Evolutionary conservation across 2,797 vertebrate species (phyloP).

Genomic region (Lates japonicus): DNA sequence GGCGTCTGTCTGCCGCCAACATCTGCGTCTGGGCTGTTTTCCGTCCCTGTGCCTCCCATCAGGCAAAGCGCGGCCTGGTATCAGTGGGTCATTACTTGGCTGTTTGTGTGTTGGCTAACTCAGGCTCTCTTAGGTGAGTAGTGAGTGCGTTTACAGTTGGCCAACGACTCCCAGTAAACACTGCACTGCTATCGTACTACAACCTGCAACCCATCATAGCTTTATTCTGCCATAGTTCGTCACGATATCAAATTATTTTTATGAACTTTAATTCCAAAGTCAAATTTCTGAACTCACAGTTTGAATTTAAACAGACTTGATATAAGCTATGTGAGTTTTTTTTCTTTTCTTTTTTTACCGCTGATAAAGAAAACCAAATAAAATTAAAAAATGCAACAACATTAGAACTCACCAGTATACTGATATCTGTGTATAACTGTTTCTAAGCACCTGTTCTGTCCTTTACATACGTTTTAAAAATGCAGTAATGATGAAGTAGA

Average conservation of each 20-base stretch:
- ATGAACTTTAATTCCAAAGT: slow-evolving; percentile 48
- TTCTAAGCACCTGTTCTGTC: slow-evolving; percentile 18
- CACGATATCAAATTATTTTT: slow-evolving; percentile 35
- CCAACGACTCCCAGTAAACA: slow-evolving; percentile 60
- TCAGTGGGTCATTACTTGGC: slow-evolving; percentile 43
- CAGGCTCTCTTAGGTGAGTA: slow-evolving; percentile 32
- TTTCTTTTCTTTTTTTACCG: neutral
- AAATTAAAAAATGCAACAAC: neutral
- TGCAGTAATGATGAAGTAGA: slow-evolving; percentile 21
- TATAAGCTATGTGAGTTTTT: slow-evolving; percentile 2
- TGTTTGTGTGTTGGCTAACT: slow-evolving; percentile 30
- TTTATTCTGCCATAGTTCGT: slow-evolving; percentile 28
- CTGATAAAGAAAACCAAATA: slow-evolving; percentile 4
- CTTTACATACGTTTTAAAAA: slow-evolving; percentile 10
- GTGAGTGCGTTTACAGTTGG: slow-evolving; percentile 48
- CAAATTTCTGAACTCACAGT: slow-evolving; percentile 21
- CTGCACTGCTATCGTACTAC: slow-evolving; percentile 22
- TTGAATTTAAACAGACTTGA: slow-evolving; percentile 13
- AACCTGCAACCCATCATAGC: slow-evolving; percentile 19
- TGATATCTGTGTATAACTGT: neutral
- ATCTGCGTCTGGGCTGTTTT: slow-evolving; percentile 28
- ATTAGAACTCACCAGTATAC: neutral
- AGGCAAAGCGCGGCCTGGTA: neutral
- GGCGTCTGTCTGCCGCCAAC: neutral
- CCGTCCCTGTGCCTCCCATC: slow-evolving; percentile 23